These are phyloP conservation scores for Ditylenchus weischeri DNA, from an alignment of 2,888 invertebrate species.

Conservation along the genomic window DNA sequence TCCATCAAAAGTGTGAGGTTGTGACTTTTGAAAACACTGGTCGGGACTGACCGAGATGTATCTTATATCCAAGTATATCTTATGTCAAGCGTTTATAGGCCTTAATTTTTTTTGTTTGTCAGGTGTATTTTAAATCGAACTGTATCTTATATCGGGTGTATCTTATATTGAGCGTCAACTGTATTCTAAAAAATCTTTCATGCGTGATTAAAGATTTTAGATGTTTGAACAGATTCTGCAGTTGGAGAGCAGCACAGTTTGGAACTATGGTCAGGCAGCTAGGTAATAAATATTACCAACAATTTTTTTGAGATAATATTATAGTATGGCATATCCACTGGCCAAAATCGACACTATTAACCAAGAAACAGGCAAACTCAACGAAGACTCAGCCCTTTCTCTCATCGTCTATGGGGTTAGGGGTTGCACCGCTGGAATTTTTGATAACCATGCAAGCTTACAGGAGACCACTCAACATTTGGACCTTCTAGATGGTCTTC, in stretches of 20 bases:
- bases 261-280: slow-evolving; percentile 82
- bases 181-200: not conserved
- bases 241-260: slow-evolving; percentile 90
- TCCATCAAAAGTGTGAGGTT: no score
- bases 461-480: slow-evolving; percentile 84
- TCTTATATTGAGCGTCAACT: no score
- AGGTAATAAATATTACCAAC: slow-evolving; percentile 85
- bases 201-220: slow-evolving; percentile 42
- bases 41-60: no score
- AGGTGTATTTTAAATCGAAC: no score
- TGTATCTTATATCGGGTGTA: no score
- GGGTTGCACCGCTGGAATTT: not conserved
- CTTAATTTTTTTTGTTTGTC: no score
- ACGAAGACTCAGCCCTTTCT: slow-evolving; percentile 88
- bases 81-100: no score
- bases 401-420: slow-evolving; percentile 88
- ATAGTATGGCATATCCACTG: slow-evolving; percentile 77
- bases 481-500: slow-evolving; percentile 86
- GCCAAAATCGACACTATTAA: slow-evolving; percentile 93
- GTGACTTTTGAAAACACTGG: no score
- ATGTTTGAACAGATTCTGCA: slow-evolving; percentile 96
- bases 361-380: slow-evolving; percentile 81
- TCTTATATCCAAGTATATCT: no score
- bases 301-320: slow-evolving; percentile 76
- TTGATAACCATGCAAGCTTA: not conserved